Evolutionary conservation across 2,888 invertebrate species (phyloP), one percentile per base, ranked within the genome.

Genomic region (Drosophila formosana): DNA sequence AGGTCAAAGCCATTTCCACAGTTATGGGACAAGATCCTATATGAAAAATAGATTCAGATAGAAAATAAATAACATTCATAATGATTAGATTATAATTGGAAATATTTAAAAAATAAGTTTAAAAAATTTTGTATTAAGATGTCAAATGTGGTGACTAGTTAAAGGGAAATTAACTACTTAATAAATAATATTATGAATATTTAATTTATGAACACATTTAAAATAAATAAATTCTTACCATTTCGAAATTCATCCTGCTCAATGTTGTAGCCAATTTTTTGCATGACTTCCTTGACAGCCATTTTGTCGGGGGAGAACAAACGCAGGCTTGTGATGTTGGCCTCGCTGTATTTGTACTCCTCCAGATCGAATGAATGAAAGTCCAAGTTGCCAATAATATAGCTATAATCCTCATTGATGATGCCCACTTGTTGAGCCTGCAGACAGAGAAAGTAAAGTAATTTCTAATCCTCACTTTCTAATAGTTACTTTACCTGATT

Each of bases 401-500:
- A 96, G 84, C 95, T 95, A 93, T 98, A 98, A 90, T 97, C 96
- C 91, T 97, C 97, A 72, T 97, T 98, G 95, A 98, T 97, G 95
- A 98, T 97, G 67, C 98, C 98, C 78, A 98, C 96, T 93, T 98
- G 98, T 93, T 98, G 97, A 25, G 98, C 98, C 93, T 98, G 46
- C 8, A 67, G 53, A 18, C 3, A 6, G 4, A 47, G 0, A 30
- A 9, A 11, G 6, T n/a, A 4, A 2, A 9, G 18, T 1, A 1
- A 7, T 37, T n/a, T 3, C n/a, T 1, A 4, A 11, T 37, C 37
- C 5, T 0, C 32, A n/a, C 0, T 37, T 4, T n/a, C 4, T 5
- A 0, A 5, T n/a, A n/a, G n/a, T 0, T n/a, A n/a, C n/a, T 37
- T 4, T 26, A 91, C 92, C 75, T 93, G 93, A 66, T 93, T 93